Percentiles rank a stretch among this genome's conserved stretches.
Conservation (phyloP, 2,113 vertebrate species). For the Campylomormyrus tamandua region DNA sequence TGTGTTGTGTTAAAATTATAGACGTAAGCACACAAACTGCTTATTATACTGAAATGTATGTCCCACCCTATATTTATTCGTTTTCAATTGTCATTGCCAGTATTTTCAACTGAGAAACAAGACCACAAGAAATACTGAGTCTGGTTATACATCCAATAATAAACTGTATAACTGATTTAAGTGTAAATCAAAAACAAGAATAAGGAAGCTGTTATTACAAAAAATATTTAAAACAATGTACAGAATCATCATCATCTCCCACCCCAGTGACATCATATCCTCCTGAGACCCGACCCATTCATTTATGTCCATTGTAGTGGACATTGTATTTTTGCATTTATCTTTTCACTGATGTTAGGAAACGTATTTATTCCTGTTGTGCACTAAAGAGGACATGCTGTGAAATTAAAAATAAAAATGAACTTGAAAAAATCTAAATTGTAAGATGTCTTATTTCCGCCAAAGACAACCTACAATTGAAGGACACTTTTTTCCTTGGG, state of each 20-base stretch:
- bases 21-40: background rate
- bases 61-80: background rate
- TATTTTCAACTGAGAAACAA: background rate
- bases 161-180: background rate
- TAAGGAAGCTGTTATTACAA: background rate
- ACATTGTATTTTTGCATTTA: too few species aligned
- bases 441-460: too few species aligned
- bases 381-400: too few species aligned
- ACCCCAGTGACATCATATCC: background rate
- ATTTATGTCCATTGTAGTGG: too few species aligned
- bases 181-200: background rate
- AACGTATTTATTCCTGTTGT: too few species aligned
- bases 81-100: background rate
- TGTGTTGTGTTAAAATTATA: background rate
- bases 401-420: too few species aligned
- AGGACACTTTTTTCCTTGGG: too few species aligned
- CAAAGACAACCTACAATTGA: too few species aligned
- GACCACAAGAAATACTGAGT: background rate
- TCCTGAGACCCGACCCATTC: too few species aligned
- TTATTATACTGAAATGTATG: background rate
- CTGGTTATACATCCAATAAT: background rate
- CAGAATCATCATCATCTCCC: background rate
- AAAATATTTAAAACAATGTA: background rate
- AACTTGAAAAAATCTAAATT: too few species aligned
- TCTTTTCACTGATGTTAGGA: too few species aligned